phyloP scores from a whole-genome alignment of 2,797 vertebrate genomes.

The Enteromius anoplus region DNA sequence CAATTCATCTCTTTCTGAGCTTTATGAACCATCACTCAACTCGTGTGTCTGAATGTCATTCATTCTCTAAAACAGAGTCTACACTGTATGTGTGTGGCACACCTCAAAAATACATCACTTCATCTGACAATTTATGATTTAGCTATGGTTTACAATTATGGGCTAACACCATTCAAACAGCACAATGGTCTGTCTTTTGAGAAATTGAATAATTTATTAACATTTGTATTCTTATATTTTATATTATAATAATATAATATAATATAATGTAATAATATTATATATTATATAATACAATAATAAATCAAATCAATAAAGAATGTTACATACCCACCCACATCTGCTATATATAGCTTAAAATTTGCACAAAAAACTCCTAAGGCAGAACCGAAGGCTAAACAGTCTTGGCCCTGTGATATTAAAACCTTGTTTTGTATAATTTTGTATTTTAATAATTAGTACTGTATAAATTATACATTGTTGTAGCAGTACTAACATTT shows the following conservation, averaged over 20 bases:
- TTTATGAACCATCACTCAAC: background rate
- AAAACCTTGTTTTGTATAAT: background rate
- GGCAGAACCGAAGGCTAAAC: too few relatives aligned
- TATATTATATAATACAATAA: too few relatives aligned
- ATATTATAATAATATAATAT: too few relatives aligned
- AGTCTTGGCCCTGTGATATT: background rate
- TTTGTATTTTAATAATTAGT: background rate
- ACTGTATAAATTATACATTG: background rate
- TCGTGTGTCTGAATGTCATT: slow-evolving; percentile 1
- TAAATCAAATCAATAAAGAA: too few relatives aligned
- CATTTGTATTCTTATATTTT: too few relatives aligned
- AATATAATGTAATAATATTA: too few relatives aligned
- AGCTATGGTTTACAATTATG: background rate
- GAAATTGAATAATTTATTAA: background rate
- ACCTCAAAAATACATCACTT: background rate
- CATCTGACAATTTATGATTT: background rate
- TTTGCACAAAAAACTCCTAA: too few relatives aligned
- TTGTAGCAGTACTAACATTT: background rate
- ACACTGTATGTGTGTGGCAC: background rate
- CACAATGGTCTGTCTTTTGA: background rate
- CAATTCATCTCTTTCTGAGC: slow-evolving; percentile 17
- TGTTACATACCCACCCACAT: too few relatives aligned
- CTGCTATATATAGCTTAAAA: too few relatives aligned
- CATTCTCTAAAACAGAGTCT: background rate
- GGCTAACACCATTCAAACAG: background rate